These are phyloP conservation scores for Butorides virescens DNA, from an alignment of 2,113 vertebrate genomes.

Conservation along the genomic window DNA sequence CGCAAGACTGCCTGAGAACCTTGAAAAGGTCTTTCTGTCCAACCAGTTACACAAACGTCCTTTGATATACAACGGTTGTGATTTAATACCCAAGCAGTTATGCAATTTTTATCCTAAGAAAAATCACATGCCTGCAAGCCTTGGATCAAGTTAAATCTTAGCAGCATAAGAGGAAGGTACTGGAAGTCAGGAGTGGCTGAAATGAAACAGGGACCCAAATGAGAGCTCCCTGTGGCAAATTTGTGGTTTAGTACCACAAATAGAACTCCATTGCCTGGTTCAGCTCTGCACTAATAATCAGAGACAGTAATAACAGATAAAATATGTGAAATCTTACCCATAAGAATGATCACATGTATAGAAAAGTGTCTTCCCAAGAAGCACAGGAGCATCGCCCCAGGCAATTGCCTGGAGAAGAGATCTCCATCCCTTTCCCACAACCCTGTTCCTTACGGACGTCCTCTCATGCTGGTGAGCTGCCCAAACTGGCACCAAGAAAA, in stretches of 20 bases:
- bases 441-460: not conserved
- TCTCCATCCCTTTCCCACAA: not conserved
- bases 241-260: not conserved
- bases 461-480: not conserved
- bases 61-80: not conserved
- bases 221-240: not conserved
- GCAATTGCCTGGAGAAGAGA: not conserved
- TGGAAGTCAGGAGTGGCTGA: not conserved
- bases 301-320: not conserved
- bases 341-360: not conserved
- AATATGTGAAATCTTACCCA: not conserved
- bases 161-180: not conserved
- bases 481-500: not conserved
- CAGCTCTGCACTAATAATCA: not conserved
- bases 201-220: not conserved
- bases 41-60: not conserved
- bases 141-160: not conserved
- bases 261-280: not conserved
- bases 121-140: not conserved
- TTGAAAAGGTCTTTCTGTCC: not conserved
- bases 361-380: not conserved
- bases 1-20: not conserved
- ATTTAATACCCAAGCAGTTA: not conserved
- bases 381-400: accelerated
- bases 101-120: not conserved